Percentiles rank a stretch among this genome's conserved stretches.
These are phyloP conservation scores for Lycia hirtaria DNA, from an alignment of 2,888 invertebrate species.

Conservation along the genomic window DNA sequence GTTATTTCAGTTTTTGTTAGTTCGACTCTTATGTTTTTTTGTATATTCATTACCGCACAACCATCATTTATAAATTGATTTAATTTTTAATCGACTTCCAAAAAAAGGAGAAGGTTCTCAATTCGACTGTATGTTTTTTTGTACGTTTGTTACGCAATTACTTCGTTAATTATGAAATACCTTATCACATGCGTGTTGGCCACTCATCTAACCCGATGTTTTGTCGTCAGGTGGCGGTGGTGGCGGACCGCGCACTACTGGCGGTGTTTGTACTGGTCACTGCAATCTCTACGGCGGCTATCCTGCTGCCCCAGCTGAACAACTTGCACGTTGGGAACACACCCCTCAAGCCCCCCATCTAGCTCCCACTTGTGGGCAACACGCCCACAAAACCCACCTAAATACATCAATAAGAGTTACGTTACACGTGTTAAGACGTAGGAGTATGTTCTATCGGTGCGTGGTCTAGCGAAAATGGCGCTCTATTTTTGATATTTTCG, in stretches of 20 bases:
- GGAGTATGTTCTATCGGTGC: neutral
- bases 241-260: conserved; percentile 92
- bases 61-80: no score
- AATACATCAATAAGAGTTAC: neutral
- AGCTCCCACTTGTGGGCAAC: conserved; percentile 39
- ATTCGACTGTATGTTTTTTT: no score
- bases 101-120: no score
- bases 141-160: no score
- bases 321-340: conserved; percentile 80
- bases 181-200: no score
- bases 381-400: neutral
- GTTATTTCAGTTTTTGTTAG: no score
- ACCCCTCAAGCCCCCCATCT: conserved; percentile 75
- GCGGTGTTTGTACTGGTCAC: conserved; percentile 92
- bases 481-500: no score
- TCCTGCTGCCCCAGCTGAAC: conserved; percentile 88
- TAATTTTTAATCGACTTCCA: no score
- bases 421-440: neutral
- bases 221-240: conserved; percentile 87
- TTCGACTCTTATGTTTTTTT: no score
- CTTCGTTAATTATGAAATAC: no score
- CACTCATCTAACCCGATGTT: neutral
- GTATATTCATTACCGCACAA: no score
- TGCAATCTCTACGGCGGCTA: conserved; percentile 91
- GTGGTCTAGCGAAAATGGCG: neutral